Conservation (phyloP, 2,797 vertebrate species). For the Anas bernieri region DNA sequence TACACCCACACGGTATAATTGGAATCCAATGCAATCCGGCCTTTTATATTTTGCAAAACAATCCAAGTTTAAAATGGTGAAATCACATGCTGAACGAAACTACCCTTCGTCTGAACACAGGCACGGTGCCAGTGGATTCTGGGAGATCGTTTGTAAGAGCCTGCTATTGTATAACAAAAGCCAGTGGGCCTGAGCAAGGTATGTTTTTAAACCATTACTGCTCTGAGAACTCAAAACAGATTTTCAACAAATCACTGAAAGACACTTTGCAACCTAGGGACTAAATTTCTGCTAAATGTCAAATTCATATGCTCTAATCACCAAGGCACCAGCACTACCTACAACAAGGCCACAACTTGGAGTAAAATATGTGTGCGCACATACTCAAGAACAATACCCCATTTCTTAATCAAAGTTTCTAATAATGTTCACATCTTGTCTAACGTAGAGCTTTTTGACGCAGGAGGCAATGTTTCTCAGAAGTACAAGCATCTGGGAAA, state of each 20-base stretch:
- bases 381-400: background rate
- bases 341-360: background rate
- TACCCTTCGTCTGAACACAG: background rate
- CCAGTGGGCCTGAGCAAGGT: slow-evolving; percentile 28
- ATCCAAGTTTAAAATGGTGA: slow-evolving; percentile 20
- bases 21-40: slow-evolving; percentile 25
- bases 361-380: background rate
- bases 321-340: background rate
- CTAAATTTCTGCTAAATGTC: background rate
- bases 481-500: slow-evolving; percentile 39
- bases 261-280: background rate
- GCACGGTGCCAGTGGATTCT: slow-evolving; percentile 41
- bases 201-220: slow-evolving; percentile 44
- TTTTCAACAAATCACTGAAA: slow-evolving; percentile 47
- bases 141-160: slow-evolving; percentile 40
- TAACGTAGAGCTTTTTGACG: slow-evolving; percentile 2
- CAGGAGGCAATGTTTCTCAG: background rate
- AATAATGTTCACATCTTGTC: background rate
- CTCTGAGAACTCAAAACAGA: slow-evolving; percentile 64
- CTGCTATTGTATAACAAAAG: slow-evolving; percentile 52
- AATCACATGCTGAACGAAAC: background rate
- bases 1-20: slow-evolving; percentile 43
- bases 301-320: background rate
- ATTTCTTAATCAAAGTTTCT: slow-evolving; percentile 12
- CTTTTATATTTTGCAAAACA: slow-evolving; percentile 53